Conservation (phyloP, 1,140 invertebrate species). For the Planococcus citri region DNA sequence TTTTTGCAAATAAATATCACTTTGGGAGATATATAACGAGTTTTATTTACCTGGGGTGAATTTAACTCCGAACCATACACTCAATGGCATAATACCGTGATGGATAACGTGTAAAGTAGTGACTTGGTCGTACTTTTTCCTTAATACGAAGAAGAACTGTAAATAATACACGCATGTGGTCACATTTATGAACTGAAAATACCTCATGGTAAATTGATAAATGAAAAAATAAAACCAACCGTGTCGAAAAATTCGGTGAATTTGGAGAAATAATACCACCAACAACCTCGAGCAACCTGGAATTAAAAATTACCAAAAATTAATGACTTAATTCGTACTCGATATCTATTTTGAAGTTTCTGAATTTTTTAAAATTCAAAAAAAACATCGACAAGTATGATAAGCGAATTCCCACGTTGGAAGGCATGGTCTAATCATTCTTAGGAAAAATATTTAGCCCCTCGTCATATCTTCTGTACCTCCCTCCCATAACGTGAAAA, state of each 20-base stretch:
- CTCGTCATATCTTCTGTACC: too few relatives aligned
- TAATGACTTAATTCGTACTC: too few relatives aligned
- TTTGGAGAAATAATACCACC: conserved; percentile 97
- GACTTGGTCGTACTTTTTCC: conserved; percentile 87
- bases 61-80: conserved; percentile 92
- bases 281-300: conserved; percentile 81
- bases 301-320: conserved; percentile 28
- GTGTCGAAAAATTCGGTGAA: conserved; percentile 93
- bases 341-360: too few relatives aligned
- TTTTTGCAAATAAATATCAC: background rate
- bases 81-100: conserved; percentile 92
- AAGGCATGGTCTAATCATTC: too few relatives aligned
- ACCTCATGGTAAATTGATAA: background rate
- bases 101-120: conserved; percentile 90
- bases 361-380: too few relatives aligned
- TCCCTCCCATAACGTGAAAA: too few relatives aligned
- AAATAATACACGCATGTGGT: conserved; percentile 25
- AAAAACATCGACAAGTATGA: too few relatives aligned
- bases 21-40: background rate
- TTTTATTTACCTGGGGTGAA: conserved; percentile 60
- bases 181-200: background rate
- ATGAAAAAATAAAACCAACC: conserved; percentile 44
- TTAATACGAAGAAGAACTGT: conserved; percentile 71
- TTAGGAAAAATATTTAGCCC: too few relatives aligned
- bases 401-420: too few relatives aligned